Base-by-base conservation (phyloP, 2,797 vertebrate genomes). In the Notoglanidium macrostoma region DNA sequence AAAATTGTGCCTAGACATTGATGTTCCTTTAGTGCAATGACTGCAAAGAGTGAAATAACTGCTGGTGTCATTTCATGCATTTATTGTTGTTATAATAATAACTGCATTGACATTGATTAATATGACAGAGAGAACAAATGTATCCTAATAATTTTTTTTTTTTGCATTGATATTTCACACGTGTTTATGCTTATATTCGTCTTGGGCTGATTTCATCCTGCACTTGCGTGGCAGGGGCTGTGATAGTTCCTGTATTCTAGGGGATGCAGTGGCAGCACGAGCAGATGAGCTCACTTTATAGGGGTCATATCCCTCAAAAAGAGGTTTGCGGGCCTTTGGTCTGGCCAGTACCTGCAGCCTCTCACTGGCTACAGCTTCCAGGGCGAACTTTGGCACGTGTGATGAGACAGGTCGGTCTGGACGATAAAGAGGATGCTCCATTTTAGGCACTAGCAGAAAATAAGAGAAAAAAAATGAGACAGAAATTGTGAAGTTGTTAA, bases 191-290 rank as follows among this genome's bases (percentile, higher is more conserved):
- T 74, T 29, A 2, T 67, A 26, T 46, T 59, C 15, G 3, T 26
- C 67, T 79, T 51, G 55, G 19, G 8, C 72, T 87, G 91, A 93
- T 84, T 90, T 92, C 0, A 74, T 88, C 85, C 70, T 91, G 83
- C 94, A 94, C 90, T 95, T 95, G 54, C 93, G 94, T 19, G 93
- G 89, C 83, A 95, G 91, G 17, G 95, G 95, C n/a, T 92, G 68
- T 80, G 93, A 91, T 29, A 96, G 95, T 80, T 95, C 92, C 17
- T 91, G 92, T 12, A 94, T 85, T 46, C 94, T 92, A 5, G 93
- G 87, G 1, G 96, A 94, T 0, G 95, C 80, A 17, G 85, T 87
- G 55, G 92, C 94, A 15, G 91, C 92, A 67, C 65, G 87, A 19
- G 90, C 94, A 0, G 93, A 90, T 76, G 68, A 88, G 90, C 93